These are phyloP conservation scores for Apamea epomidion DNA, from an alignment of 2,888 invertebrate species.

Conservation along the genomic window DNA sequence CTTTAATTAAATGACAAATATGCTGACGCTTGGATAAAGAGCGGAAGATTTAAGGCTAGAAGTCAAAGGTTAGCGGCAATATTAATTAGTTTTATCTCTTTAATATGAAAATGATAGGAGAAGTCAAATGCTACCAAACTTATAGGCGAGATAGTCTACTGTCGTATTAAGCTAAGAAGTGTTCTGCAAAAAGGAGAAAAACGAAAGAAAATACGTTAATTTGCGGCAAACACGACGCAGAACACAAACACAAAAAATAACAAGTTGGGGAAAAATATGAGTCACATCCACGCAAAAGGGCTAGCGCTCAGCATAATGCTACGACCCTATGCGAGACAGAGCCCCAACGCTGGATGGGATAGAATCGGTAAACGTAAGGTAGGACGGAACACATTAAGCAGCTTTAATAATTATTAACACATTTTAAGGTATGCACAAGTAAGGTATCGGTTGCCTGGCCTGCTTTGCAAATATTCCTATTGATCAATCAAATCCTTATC, in stretches of 20 bases:
- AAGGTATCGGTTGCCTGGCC: background rate
- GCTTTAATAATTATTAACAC: background rate
- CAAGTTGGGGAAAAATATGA: too few relatives aligned
- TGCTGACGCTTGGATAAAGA: conserved; percentile 27
- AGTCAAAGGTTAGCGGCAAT: conserved; percentile 6
- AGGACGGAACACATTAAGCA: background rate
- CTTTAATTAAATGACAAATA: conserved; percentile 41
- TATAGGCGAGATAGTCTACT: background rate
- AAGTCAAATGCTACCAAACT: background rate
- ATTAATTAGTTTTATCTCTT: conserved; percentile 16
- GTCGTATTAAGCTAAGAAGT: background rate
- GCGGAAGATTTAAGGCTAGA: conserved; percentile 23
- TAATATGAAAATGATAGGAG: background rate
- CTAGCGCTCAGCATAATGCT: background rate
- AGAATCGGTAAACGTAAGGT: background rate
- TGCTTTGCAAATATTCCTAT: conserved; percentile 31
- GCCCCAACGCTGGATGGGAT: background rate
- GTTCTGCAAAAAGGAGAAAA: background rate
- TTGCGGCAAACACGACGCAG: too few relatives aligned
- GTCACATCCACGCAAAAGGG: background rate
- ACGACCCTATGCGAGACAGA: background rate
- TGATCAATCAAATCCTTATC: conserved; percentile 42
- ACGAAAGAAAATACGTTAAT: too few relatives aligned
- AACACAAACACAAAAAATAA: background rate
- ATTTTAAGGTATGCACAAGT: background rate